Conservation (phyloP, 2,797 vertebrate genomes). For the Etheostoma perlongum region DNA sequence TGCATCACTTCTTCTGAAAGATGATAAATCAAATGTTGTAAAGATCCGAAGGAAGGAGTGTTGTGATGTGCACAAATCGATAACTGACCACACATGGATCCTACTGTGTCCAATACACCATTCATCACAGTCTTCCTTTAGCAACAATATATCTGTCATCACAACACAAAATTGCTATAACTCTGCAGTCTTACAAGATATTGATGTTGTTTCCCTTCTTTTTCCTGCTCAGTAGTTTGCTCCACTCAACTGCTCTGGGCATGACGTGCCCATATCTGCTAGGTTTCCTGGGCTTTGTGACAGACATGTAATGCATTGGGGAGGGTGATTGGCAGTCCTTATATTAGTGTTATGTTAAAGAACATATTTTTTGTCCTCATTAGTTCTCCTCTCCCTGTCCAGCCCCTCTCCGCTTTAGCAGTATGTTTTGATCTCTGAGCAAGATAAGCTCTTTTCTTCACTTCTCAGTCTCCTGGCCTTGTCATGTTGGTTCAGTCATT, state of each 20-base stretch:
- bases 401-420: slow-evolving; percentile 42
- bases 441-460: slow-evolving; percentile 70
- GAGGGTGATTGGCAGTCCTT: slow-evolving; percentile 56
- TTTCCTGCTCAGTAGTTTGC: slow-evolving; percentile 38
- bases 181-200: slow-evolving; percentile 27
- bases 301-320: slow-evolving; percentile 48
- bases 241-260: slow-evolving; percentile 22
- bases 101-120: slow-evolving; percentile 22
- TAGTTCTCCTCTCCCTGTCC: slow-evolving; percentile 62
- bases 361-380: slow-evolving; percentile 76
- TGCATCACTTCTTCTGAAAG: neutral
- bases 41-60: slow-evolving; percentile 10
- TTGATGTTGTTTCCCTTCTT: slow-evolving; percentile 41
- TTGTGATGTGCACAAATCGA: slow-evolving; percentile 30
- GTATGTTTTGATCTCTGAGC: slow-evolving; percentile 64
- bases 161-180: slow-evolving; percentile 1
- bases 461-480: slow-evolving; percentile 60
- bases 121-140: slow-evolving; percentile 42
- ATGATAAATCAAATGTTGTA: neutral
- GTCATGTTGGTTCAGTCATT: slow-evolving; percentile 75
- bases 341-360: slow-evolving; percentile 51
- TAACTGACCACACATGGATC: slow-evolving; percentile 36
- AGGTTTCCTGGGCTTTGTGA: slow-evolving; percentile 46
- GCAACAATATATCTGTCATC: slow-evolving; percentile 37
- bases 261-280: slow-evolving; percentile 27